These are phyloP conservation scores for Botrylloides violaceus DNA, from an alignment of 23 tunicate genomes.

Conservation along the genomic window DNA sequence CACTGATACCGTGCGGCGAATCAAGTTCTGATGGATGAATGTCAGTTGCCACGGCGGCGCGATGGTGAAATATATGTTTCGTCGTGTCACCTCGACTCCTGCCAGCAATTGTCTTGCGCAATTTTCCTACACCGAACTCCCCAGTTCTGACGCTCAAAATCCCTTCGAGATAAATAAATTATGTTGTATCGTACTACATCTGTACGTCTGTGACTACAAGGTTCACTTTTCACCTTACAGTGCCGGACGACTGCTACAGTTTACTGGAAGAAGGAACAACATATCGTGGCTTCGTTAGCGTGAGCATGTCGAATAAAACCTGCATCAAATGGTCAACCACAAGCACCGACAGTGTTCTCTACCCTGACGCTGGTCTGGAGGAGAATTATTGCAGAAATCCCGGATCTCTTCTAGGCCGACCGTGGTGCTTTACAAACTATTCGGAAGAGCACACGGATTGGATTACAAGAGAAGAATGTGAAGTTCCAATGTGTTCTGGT, in stretches of 20 bases:
- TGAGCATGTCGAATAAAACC: conserved; percentile 3
- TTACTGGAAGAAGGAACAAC: conserved; percentile 40
- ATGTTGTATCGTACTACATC: too few relatives aligned
- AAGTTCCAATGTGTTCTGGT: conserved; percentile 48
- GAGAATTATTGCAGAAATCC: conserved; percentile 75
- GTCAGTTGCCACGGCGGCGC: too few relatives aligned
- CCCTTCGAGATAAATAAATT: too few relatives aligned
- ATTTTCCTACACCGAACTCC: too few relatives aligned
- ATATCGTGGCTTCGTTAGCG: conserved; percentile 42
- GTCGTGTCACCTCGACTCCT: too few relatives aligned
- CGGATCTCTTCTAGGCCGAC: conserved; percentile 38
- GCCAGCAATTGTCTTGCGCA: too few relatives aligned
- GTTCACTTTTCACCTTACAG: too few relatives aligned
- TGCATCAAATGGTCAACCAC: conserved; percentile 55
- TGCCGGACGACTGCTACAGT: conserved; percentile 56
- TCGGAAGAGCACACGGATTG: conserved; percentile 24
- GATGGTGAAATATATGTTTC: too few relatives aligned
- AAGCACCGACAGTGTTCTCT: conserved; percentile 33
- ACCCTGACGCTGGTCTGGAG: conserved; percentile 63
- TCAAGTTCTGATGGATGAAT: too few relatives aligned
- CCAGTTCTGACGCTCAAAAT: too few relatives aligned
- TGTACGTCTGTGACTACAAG: too few relatives aligned
- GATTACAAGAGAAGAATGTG: conserved; percentile 49
- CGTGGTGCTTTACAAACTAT: conserved; percentile 64
- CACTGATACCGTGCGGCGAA: too few relatives aligned